A percentile compares a stretch with the other conserved stretches of the same genome.
Conservation (phyloP, 1,140 invertebrate genomes). For the Ceratina japonica region DNA sequence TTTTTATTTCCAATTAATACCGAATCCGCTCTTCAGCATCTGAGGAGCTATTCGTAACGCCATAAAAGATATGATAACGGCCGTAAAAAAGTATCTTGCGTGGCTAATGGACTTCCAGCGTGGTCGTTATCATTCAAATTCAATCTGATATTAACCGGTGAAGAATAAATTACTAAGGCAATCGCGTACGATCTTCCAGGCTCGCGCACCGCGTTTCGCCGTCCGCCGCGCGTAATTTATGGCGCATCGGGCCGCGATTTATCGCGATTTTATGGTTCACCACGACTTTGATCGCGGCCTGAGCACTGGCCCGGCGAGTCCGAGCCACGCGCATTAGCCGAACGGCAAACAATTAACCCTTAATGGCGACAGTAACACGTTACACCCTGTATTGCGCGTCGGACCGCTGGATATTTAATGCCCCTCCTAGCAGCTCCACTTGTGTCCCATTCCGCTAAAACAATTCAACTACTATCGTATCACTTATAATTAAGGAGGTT, state of each 20-base stretch:
- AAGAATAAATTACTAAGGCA: conserved; percentile 51
- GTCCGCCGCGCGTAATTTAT: conserved; percentile 57
- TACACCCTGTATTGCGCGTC: conserved; percentile 3
- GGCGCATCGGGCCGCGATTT: conserved; percentile 50
- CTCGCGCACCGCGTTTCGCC: conserved; percentile 36
- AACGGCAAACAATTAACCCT: conserved; percentile 64
- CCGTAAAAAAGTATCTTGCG: conserved; percentile 26
- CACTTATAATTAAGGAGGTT: no score
- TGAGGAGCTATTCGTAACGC: background rate
- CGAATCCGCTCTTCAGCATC: background rate
- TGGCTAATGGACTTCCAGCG: conserved; percentile 46
- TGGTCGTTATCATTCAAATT: conserved; percentile 42
- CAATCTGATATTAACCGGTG: conserved; percentile 48
- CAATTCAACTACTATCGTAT: no score
- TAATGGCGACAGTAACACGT: conserved; percentile 62
- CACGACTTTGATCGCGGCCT: conserved; percentile 32
- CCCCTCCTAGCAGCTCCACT: background rate
- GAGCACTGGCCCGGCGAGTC: conserved; percentile 12
- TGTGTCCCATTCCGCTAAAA: no score
- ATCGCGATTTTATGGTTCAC: conserved; percentile 58
- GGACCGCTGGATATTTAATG: background rate
- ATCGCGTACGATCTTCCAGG: conserved; percentile 30
- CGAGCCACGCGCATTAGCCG: conserved; percentile 32
- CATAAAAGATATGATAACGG: conserved; percentile 25
- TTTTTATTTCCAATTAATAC: background rate